phyloP scores from a whole-genome alignment of 2,888 invertebrate species.

The Coremacera marginata region DNA sequence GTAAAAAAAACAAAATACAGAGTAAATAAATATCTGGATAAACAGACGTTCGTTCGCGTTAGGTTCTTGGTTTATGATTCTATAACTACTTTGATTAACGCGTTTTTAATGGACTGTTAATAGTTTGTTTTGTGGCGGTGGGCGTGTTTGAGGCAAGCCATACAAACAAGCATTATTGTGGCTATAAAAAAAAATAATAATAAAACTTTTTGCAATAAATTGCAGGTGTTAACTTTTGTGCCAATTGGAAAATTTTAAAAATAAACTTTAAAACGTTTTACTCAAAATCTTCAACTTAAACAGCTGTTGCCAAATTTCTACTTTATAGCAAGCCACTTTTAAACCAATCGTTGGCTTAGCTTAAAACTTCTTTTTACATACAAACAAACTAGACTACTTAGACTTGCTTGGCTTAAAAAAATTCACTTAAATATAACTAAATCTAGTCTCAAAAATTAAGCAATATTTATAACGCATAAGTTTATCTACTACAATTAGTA shows the following conservation, averaged over 20 bases:
- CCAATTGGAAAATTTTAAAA: neutral
- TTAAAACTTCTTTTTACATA: too few relatives aligned
- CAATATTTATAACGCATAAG: conserved; percentile 16
- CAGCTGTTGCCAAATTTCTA: neutral
- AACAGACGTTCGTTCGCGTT: neutral
- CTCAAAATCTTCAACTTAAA: too few relatives aligned
- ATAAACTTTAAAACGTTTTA: too few relatives aligned
- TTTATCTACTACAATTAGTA: neutral
- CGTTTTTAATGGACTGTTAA: neutral
- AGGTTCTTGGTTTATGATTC: neutral
- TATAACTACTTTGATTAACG: too few relatives aligned
- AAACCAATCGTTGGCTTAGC: neutral
- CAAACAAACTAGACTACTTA: neutral
- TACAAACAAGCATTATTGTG: neutral
- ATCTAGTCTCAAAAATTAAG: conserved; percentile 32
- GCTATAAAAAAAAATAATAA: neutral
- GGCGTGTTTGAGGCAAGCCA: neutral
- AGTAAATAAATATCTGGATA: too few relatives aligned
- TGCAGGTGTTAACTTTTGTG: neutral
- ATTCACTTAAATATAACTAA: neutral
- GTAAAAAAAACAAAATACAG: neutral
- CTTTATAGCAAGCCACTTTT: neutral
- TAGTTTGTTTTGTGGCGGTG: neutral
- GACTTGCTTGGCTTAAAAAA: neutral
- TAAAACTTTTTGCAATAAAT: neutral